Evolutionary conservation across 2,888 invertebrate species (phyloP).

Genomic region (Oxyteleia sp.): DNA sequence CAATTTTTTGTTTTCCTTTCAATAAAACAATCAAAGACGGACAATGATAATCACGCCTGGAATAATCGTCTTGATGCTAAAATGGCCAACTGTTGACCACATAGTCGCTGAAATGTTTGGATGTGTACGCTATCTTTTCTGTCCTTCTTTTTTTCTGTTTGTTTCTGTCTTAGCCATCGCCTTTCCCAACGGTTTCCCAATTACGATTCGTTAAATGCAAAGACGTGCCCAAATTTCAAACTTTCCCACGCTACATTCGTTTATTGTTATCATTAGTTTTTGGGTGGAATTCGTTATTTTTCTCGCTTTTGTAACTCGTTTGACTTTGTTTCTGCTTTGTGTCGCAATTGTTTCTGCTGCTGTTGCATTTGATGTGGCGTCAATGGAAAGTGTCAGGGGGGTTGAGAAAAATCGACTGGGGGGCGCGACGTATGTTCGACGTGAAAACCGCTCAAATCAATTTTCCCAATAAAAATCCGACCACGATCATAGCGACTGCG

Average conservation of each 20-base stretch:
- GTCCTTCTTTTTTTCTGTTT: conserved; percentile 5
- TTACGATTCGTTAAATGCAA: conserved; percentile 64
- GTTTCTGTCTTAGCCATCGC: conserved; percentile 15
- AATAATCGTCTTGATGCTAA: conserved; percentile 51
- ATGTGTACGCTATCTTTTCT: conserved; percentile 29
- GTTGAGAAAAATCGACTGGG: conserved; percentile 83
- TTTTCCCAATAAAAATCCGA: conserved; percentile 86
- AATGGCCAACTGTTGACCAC: conserved; percentile 43
- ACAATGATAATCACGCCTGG: conserved; percentile 40
- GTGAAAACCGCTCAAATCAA: conserved; percentile 84
- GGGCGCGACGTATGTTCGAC: conserved; percentile 81
- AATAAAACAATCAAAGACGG: conserved; percentile 41
- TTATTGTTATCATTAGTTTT: conserved; percentile 5
- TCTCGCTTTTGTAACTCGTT: neutral
- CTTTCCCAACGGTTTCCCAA: conserved; percentile 36
- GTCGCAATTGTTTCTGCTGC: conserved; percentile 27
- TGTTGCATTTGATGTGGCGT: conserved; percentile 43
- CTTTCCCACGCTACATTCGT: conserved; percentile 42
- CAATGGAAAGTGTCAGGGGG: conserved; percentile 73
- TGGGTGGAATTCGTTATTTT: neutral
- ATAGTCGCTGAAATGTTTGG: conserved; percentile 41
- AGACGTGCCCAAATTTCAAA: conserved; percentile 37
- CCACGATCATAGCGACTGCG: conserved; percentile 83
- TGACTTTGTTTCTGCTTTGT: conserved; percentile 12
- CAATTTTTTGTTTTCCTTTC: conserved; percentile 28